These are phyloP conservation scores for Pseudocheirus occidentalis DNA, from an alignment of 2,797 vertebrate genomes.

Conservation along the genomic window DNA sequence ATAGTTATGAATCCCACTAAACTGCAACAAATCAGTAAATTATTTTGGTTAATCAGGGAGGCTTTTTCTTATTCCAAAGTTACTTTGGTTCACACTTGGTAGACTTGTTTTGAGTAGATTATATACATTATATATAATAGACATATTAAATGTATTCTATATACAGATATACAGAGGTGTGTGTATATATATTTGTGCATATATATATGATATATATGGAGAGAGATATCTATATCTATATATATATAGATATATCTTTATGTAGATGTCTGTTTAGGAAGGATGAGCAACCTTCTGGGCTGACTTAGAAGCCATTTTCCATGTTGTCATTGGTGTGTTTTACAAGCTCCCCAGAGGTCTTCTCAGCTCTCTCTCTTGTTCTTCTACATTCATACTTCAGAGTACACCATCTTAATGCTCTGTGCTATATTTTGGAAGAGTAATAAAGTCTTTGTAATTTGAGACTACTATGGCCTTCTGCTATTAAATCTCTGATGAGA, in stretches of 20 bases:
- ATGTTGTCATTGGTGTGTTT: not conserved
- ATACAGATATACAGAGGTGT: not conserved
- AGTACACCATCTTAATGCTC: not conserved
- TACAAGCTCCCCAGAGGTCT: not conserved
- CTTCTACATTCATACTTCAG: not conserved
- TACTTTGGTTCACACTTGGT: not conserved
- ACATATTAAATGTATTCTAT: no score
- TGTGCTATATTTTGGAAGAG: not conserved
- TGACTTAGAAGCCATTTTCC: not conserved
- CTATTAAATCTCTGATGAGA: slow-evolving; percentile 32
- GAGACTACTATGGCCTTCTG: not conserved
- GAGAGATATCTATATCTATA: not conserved
- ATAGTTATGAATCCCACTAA: not conserved
- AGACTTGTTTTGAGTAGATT: not conserved
- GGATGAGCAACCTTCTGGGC: not conserved
- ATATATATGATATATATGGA: not conserved
- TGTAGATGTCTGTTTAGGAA: not conserved
- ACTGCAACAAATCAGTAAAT: not conserved
- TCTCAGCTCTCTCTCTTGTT: not conserved
- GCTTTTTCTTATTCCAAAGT: not conserved
- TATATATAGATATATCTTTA: not conserved
- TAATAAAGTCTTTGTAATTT: not conserved
- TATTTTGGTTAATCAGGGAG: not conserved
- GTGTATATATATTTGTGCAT: not conserved
- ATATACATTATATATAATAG: no score